Percentiles rank a stretch among this genome's conserved stretches.
phyloP scores from a whole-genome alignment of 2,888 invertebrate genomes.

The Lycia hirtaria region DNA sequence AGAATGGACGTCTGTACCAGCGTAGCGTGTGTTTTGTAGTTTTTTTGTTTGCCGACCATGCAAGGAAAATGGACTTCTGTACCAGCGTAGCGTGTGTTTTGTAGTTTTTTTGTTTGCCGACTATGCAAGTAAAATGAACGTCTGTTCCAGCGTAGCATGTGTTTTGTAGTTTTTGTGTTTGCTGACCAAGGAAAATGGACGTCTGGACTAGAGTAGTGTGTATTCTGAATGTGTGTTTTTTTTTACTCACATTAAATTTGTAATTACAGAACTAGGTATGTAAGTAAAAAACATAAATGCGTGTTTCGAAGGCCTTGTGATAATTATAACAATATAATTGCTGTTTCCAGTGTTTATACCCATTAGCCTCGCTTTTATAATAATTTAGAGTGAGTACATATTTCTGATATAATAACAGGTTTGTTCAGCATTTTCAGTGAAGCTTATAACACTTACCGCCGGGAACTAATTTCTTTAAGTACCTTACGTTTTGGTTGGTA shows the following conservation, averaged over 20 bases:
- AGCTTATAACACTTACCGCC: constrained; percentile 3
- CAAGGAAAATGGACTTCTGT: no score
- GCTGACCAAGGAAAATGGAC: not conserved
- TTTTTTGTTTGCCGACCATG: no score
- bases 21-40: no score
- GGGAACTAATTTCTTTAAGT: constrained; percentile 9
- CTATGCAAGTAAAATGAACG: no score
- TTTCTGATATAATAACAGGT: constrained; percentile 8
- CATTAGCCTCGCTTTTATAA: constrained; percentile 13
- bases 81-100: no score
- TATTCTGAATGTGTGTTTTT: not conserved
- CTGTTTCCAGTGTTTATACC: constrained; percentile 15
- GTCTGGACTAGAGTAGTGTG: not conserved
- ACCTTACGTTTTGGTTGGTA: not conserved
- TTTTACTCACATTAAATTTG: no score
- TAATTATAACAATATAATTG: constrained; percentile 5
- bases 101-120: no score
- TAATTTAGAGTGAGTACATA: constrained; percentile 4
- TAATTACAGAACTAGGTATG: no score
- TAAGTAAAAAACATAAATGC: no score
- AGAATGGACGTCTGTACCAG: no score
- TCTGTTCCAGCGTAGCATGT: no score
- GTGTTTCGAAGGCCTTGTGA: constrained; percentile 13
- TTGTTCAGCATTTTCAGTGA: not conserved
- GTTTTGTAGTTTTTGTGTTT: not conserved